Evolutionary conservation across 2,888 invertebrate species (phyloP).

Genomic region (Teleogryllus oceanicus): DNA sequence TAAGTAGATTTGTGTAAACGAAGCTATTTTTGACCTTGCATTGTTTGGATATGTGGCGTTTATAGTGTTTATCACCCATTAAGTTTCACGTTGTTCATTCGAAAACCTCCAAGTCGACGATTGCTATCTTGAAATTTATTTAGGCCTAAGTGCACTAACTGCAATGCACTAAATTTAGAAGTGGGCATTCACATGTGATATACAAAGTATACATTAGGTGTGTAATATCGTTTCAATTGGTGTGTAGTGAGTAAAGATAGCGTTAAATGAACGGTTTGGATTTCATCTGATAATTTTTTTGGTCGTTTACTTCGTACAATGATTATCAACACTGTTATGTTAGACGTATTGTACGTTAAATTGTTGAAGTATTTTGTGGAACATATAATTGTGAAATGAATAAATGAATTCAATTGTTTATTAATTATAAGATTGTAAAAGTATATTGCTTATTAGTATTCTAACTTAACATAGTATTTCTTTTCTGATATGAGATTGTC

Average conservation of each 20-base stretch:
- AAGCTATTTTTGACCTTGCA: background rate
- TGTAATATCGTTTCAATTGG: background rate
- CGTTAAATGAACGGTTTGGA: background rate
- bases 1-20: background rate
- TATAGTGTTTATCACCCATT: background rate
- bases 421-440: too few relatives aligned
- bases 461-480: too few relatives aligned
- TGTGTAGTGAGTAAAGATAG: background rate
- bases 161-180: constrained; percentile 33
- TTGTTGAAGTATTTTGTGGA: too few relatives aligned
- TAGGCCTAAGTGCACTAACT: constrained; percentile 31
- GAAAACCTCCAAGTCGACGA: background rate
- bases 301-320: too few relatives aligned
- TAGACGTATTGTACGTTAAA: too few relatives aligned
- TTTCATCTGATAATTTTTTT: background rate
- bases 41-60: background rate
- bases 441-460: too few relatives aligned
- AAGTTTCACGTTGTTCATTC: background rate
- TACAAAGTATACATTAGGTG: background rate
- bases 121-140: constrained; percentile 20
- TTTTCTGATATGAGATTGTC: too few relatives aligned
- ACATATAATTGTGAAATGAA: too few relatives aligned
- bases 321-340: too few relatives aligned
- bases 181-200: constrained; percentile 28
- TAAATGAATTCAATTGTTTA: too few relatives aligned